Evolutionary conservation across 92 coral and sea anemone species (phyloP).

Genomic region (Porites divaricata): DNA sequence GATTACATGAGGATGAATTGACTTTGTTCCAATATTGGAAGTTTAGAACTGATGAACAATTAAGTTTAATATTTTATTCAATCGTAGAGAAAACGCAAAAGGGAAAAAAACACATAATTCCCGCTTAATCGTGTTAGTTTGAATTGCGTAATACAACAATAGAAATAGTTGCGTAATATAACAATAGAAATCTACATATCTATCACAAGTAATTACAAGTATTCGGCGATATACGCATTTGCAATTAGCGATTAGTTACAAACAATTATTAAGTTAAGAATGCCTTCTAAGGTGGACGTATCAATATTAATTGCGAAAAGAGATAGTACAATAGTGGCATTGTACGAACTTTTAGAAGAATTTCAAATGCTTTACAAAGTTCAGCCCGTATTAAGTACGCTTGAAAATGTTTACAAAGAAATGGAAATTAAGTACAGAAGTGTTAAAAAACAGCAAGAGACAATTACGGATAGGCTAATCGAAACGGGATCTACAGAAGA

Average conservation of each 20-base stretch:
- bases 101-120: neutral
- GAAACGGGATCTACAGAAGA: conserved; percentile 40
- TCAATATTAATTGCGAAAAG: no score
- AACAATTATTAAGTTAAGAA: no score
- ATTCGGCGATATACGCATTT: no score
- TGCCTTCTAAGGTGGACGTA: no score
- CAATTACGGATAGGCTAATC: conserved; percentile 50
- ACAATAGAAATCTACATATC: no score
- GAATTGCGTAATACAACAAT: neutral
- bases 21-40: neutral
- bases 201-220: no score
- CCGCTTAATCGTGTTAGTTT: neutral
- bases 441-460: conserved; percentile 53
- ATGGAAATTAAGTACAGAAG: conserved; percentile 59
- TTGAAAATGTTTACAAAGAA: conserved; percentile 50
- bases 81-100: neutral
- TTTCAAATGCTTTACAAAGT: conserved; percentile 52
- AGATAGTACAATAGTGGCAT: no score
- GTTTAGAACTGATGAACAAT: conserved; percentile 4
- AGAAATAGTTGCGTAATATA: conserved; percentile 38
- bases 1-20: neutral
- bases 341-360: no score
- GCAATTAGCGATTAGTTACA: no score
- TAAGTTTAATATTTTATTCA: neutral
- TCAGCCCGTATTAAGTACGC: conserved; percentile 41